Evolutionary conservation across 2,113 vertebrate species (phyloP), one percentile per base, ranked within the genome.

Genomic region (Microcebus jonahi): DNA sequence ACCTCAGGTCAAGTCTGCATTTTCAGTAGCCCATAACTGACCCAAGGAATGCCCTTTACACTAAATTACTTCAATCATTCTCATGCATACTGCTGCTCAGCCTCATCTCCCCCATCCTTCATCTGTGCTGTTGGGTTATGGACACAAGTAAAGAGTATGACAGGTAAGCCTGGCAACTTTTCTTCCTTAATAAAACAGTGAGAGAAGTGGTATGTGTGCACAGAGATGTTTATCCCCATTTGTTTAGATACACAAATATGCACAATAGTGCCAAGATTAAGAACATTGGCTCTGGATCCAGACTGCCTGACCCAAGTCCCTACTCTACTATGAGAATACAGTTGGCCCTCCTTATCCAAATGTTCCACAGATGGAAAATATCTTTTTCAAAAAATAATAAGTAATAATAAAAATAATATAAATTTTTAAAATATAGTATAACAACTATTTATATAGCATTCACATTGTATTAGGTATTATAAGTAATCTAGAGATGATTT

Each of bases 231-330:
- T n/a, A 8, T 57, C 39, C 23, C 34, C 63, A 23, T 5, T 61
- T 67, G 31, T 34, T 83, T 86, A 79, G 21, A 53, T 42, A 70
- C 17, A 84, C 34, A 83, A 77, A 61, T 27, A 5, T 73, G 48
- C 14, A 83, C 25, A 50, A 36, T 36, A 76, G 14, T 59, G 27
- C 20, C 55, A 42, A 50, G 36, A 59, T 91, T 75, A 50, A 81
- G 48, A 75, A 81, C 50, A 81, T 94, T 82, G 70, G 95, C 94
- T 97, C 17, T 88, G 25, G 53, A 39, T 42, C 48, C 17, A 63
- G 45, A 45, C 23, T 48, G 23, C 48, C 20, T 67, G 50, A 21
- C 55, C 31, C 75, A 90, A 73, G 36, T 50, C 14, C 55, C 39
- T 73, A 48, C 18, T 84, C n/a, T n/a, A 48, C 36, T 36, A 61